Evolutionary conservation across 2,113 vertebrate genomes (phyloP), one percentile per base, ranked within the genome.

Genomic region (Xiphophorus maculatus): DNA sequence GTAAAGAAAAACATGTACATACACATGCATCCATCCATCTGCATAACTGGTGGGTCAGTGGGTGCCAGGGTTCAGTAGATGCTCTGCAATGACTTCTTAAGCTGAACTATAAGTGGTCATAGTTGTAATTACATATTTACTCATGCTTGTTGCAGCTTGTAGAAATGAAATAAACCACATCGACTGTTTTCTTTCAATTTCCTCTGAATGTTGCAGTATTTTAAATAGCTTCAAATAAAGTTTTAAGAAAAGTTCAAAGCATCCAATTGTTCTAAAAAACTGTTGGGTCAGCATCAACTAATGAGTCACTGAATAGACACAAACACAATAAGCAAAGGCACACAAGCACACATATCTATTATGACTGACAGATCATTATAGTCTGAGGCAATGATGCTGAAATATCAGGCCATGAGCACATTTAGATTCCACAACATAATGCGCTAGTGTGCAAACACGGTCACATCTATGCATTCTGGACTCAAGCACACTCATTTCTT

Each of bases 71-170:
- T 22, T 62, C 42, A 75, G 66, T 76, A 84, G 80, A 83, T 80
- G 78, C 63, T 81, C 76, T 70, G 69, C n/a, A 22, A 70, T 27
- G 42, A 25, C 65, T 30, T 22, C 44, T 61, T 74, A 62, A 58
- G 33, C 69, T 69, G 61, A 65, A 71, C 69, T 66, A 84, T 66
- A 82, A 71, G 77, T 28, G 29, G 68, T 79, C 63, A 73, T 81
- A 82, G 66, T 74, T 68, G 30, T 77, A 80, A 85, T 81, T 89
- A 76, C 48, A 13, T 44, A 71, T 83, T 79, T 88, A 84, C 83
- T 69, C 42, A 25, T 76, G 73, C 80, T 83, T 89, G 89, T 70
- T 88, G 27, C 73, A 54, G 73, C 73, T 74, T 87, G 68, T 62
- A 66, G 32, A 76, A 81, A 44, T 70, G 54, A 69, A 79, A 62